A percentile compares a stretch with the other conserved stretches of the same genome.
phyloP scores from a whole-genome alignment of 2,888 invertebrate genomes.

The Tipula helvola region DNA sequence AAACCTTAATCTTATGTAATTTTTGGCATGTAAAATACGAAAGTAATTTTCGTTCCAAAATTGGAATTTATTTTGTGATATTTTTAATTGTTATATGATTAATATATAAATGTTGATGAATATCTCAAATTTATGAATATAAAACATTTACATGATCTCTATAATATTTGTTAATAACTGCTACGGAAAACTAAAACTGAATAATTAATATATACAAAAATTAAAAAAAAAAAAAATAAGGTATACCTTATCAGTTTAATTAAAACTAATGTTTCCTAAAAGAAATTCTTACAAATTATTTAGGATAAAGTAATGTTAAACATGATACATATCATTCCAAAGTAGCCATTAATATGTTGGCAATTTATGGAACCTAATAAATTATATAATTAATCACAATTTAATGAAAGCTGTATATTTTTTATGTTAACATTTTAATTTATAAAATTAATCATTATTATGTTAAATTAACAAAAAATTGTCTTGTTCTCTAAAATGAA shows the following conservation, averaged over 20 bases:
- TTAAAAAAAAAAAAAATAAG: not conserved
- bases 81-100: not conserved
- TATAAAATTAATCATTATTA: not conserved
- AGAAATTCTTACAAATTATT: not conserved
- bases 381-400: not conserved
- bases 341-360: not conserved
- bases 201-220: not conserved
- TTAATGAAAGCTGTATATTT: not conserved
- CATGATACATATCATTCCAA: not conserved
- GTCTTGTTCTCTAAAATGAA: not conserved
- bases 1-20: not conserved
- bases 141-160: not conserved
- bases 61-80: slow-evolving; percentile 4
- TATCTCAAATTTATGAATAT: not conserved
- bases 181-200: not conserved
- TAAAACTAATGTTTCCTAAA: not conserved
- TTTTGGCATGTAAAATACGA: not conserved
- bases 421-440: not conserved
- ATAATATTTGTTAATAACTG: not conserved
- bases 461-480: not conserved
- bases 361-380: not conserved
- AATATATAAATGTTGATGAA: not conserved
- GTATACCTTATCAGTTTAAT: not conserved
- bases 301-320: not conserved
- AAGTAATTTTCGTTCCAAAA: not conserved